Evolutionary conservation across 2,888 invertebrate species (phyloP).

Genomic region (Terebella lapidaria): DNA sequence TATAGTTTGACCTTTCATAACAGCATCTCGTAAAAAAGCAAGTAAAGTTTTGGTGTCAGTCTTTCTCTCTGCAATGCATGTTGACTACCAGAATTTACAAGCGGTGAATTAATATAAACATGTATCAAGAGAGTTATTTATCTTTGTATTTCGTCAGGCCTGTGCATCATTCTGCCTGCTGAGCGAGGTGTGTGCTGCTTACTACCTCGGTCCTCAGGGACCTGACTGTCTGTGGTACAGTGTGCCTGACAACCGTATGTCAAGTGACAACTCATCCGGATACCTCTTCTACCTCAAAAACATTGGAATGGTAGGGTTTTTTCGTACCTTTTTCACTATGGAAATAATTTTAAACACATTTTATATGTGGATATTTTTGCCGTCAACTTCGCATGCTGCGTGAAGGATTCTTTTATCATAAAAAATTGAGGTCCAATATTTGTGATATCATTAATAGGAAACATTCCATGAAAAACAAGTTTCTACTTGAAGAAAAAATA

Average conservation of each 20-base stretch:
- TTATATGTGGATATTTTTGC: no score
- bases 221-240: conserved; percentile 32
- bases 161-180: conserved; percentile 38
- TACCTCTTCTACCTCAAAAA: conserved; percentile 33
- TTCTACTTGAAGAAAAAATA: neutral
- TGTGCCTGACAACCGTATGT: conserved; percentile 14
- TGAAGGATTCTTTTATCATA: no score
- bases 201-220: conserved; percentile 20
- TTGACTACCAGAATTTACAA: no score
- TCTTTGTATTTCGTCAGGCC: no score
- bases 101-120: neutral
- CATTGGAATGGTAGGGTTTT: conserved; percentile 33
- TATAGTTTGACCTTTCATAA: neutral
- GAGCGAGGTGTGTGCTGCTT: conserved; percentile 32
- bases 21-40: no score
- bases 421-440: no score
- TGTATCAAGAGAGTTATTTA: no score
- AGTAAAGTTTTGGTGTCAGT: neutral
- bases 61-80: no score
- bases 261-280: conserved; percentile 17
- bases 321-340: no score
- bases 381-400: no score
- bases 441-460: no score
- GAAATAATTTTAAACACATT: no score
- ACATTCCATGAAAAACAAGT: neutral